A percentile compares a stretch with the other conserved stretches of the same genome.
Conservation (phyloP, 2,888 invertebrate species). For the Chymomyza procnemis region DNA sequence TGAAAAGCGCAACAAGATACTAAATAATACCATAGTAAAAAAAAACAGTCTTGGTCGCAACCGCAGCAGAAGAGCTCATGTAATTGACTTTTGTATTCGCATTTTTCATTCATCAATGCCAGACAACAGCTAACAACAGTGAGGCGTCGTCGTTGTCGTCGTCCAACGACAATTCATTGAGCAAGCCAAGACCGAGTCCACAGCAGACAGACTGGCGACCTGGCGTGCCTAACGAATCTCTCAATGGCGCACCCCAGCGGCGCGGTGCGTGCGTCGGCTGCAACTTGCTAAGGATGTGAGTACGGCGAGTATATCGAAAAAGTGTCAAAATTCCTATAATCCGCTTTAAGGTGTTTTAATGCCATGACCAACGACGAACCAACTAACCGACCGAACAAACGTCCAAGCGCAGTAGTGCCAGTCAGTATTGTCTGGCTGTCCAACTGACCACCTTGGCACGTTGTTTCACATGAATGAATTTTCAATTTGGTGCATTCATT, state of each 20-base stretch:
- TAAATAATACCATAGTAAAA: conserved; percentile 24
- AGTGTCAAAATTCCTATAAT: conserved; percentile 75
- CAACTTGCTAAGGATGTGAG: conserved; percentile 49
- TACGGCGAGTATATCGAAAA: conserved; percentile 50
- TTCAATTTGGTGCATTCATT: conserved; percentile 69
- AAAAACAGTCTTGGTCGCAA: conserved; percentile 14
- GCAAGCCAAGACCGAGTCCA: conserved; percentile 23
- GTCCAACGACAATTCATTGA: conserved; percentile 66
- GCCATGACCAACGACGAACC: conserved; percentile 43
- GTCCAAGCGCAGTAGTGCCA: neutral
- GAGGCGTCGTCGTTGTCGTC: conserved; percentile 8
- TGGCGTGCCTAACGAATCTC: conserved; percentile 55
- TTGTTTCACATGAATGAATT: conserved; percentile 73
- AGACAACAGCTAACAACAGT: conserved; percentile 25
- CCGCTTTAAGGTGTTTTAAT: conserved; percentile 74
- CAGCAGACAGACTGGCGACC: conserved; percentile 2
- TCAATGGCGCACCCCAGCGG: conserved; percentile 60
- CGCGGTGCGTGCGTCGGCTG: conserved; percentile 29
- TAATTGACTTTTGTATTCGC: conserved; percentile 75
- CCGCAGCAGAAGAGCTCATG: conserved; percentile 54
- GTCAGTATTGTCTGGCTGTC: neutral
- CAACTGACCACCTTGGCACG: conserved; percentile 48
- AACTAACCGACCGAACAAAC: neutral
- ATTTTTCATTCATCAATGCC: conserved; percentile 55
- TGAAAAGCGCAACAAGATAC: conserved; percentile 66